phyloP scores from a whole-genome alignment of 2,797 vertebrate species.

The Aphelocoma californica region DNA sequence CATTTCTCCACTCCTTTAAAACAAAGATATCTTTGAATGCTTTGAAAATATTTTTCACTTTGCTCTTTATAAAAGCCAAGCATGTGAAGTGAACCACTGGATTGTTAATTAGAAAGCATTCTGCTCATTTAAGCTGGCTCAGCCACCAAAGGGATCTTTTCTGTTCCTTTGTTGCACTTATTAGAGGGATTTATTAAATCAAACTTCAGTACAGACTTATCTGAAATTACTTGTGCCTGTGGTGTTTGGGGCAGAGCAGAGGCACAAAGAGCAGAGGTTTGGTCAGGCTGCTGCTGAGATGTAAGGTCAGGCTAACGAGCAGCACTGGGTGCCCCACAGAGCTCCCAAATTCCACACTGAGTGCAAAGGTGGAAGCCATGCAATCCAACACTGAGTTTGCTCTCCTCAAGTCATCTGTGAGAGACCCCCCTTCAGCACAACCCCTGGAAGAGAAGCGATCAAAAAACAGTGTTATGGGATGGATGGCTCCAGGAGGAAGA shows the following conservation, averaged over 20 bases:
- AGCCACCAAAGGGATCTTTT: conserved; percentile 38
- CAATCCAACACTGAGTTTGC: accelerated
- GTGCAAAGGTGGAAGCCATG: background rate
- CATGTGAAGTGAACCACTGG: background rate
- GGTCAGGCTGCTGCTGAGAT: conserved; percentile 16
- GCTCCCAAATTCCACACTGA: background rate
- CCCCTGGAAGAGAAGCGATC: background rate
- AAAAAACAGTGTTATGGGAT: background rate
- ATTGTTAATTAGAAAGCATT: conserved; percentile 41
- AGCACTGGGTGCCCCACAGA: background rate
- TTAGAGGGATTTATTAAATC: conserved; percentile 59
- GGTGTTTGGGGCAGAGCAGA: background rate
- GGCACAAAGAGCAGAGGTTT: background rate
- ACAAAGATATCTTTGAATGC: background rate
- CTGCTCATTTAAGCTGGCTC: conserved; percentile 44
- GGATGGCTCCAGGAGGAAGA: background rate
- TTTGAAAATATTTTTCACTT: background rate
- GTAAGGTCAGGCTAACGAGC: background rate
- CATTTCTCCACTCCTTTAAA: background rate
- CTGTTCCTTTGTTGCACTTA: conserved; percentile 37
- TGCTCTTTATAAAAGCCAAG: conserved; percentile 17
- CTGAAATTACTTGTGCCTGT: conserved; percentile 37
- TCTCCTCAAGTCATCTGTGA: background rate
- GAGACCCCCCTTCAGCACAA: background rate
- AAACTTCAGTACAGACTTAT: background rate